Conservation (phyloP, 2,888 invertebrate species). For the Caenorhabditis japonica region DNA sequence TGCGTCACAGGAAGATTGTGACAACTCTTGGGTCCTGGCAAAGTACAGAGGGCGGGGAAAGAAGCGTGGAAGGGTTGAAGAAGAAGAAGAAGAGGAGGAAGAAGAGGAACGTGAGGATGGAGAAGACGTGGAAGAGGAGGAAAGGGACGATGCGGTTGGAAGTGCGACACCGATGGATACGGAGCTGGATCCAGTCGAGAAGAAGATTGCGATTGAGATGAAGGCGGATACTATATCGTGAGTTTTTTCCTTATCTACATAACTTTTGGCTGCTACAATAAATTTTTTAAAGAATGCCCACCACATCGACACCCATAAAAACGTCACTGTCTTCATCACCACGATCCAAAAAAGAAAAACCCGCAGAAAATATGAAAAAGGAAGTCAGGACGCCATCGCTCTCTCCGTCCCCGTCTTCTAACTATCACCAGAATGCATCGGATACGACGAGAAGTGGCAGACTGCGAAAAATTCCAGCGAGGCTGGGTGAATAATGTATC, state of each 20-base stretch:
- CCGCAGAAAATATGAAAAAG: neutral
- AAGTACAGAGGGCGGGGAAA: slow-evolving; percentile 32
- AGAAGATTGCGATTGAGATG: neutral
- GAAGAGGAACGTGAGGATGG: slow-evolving; percentile 9
- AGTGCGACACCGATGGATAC: neutral
- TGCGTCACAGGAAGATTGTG: slow-evolving; percentile 5
- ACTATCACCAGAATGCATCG: neutral
- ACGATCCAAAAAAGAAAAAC: neutral
- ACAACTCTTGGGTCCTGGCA: slow-evolving; percentile 35
- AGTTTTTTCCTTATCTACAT: too few species aligned
- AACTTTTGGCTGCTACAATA: too few species aligned
- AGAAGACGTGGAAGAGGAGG: slow-evolving; percentile 2
- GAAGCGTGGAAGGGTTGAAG: slow-evolving; percentile 1
- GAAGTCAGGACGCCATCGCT: neutral
- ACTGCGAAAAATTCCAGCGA: slow-evolving; percentile 33
- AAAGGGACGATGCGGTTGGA: neutral
- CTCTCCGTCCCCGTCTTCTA: too few species aligned
- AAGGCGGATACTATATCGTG: too few species aligned
- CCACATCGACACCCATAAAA: too few species aligned
- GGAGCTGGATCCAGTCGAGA: neutral
- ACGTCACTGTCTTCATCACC: too few species aligned
- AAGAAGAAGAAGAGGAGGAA: slow-evolving; percentile 2
- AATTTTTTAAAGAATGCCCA: too few species aligned
- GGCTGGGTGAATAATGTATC: slow-evolving; percentile 24
- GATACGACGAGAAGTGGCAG: slow-evolving; percentile 33